A percentile compares a stretch with the other conserved stretches of the same genome.
These are phyloP conservation scores for Cephalopterus ornatus DNA, from an alignment of 2,113 vertebrate genomes.

Conservation along the genomic window DNA sequence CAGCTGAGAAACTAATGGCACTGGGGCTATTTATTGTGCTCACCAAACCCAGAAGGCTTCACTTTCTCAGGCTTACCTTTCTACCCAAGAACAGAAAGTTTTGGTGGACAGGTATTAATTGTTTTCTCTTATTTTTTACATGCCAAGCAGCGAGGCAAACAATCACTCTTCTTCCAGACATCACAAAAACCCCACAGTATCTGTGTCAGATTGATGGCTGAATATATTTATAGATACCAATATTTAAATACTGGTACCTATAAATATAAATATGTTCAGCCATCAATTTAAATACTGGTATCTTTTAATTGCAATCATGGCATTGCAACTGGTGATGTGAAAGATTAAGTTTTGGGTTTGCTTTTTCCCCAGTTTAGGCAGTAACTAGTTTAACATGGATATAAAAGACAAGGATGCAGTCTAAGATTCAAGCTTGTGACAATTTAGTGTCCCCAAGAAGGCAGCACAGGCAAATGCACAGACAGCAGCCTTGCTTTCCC, in stretches of 20 bases:
- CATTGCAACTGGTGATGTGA: background rate
- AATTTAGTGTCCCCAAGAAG: background rate
- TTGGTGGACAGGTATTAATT: background rate
- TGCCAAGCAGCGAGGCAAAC: background rate
- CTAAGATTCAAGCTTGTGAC: background rate
- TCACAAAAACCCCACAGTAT: accelerated
- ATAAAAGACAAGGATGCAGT: accelerated
- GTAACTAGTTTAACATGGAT: background rate
- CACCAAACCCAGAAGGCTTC: background rate
- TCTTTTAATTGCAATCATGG: background rate
- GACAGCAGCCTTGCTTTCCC: background rate
- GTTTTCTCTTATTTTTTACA: background rate
- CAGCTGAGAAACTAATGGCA: background rate
- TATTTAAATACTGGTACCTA: background rate
- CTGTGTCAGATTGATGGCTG: background rate
- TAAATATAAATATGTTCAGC: too few species aligned
- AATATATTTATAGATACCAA: background rate
- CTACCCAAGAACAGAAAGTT: background rate
- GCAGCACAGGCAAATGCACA: background rate
- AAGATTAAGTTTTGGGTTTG: background rate
- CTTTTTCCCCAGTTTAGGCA: background rate
- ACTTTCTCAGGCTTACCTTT: background rate
- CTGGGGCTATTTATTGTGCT: background rate
- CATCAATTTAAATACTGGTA: accelerated
- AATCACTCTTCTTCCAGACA: background rate